Evolutionary conservation across 2,888 invertebrate species (phyloP), one percentile per base, ranked within the genome.

Genomic region (Parochlus steinenii): DNA sequence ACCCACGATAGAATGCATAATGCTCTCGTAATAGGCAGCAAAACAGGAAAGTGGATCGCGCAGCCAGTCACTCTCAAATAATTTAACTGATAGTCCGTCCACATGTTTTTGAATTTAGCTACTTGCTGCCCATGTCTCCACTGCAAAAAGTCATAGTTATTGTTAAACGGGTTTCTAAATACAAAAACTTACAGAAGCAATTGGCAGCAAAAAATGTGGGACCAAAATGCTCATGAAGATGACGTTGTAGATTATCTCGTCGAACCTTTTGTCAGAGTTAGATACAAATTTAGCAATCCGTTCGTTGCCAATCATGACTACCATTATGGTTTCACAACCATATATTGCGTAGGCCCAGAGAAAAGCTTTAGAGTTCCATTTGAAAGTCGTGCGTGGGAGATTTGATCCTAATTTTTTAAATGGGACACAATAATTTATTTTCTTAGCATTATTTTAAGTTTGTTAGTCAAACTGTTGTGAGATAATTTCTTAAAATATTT

Each of bases 71-170:
- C 65, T 48, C 63, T 65, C 20, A 64, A 58, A 25, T 40, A 31
- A 27, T 23, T 31, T 48, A 74, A 70, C 61, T 77, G 77, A 55
- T 76, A 77, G 51, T 69, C 70, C 0, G 77, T 76, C 77, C 77
- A 78, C 77, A 78, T 77, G 46, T 78, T 75, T 54, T 77, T 78
- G 45, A 76, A 78, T 44, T 72, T 71, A 1, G 77, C 77, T 18
- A 77, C 77, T 53, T 78, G 70, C 0, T 55, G 54, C 1, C 75
- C 77, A 47, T 75, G 75, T 0, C 75, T 63, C 77, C 77, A 78
- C 1, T 76, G 74, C 1, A 74, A 74, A 10, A 69, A n/a, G n/a
- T n/a, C n/a, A n/a, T n/a, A n/a, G n/a, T n/a, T n/a, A n/a, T n/a
- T n/a, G n/a, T n/a, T n/a, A n/a, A n/a, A n/a, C n/a, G n/a, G n/a